phyloP scores from a whole-genome alignment of 64 coral and sea anemone genomes.

The Catalaphyllia jardinei region DNA sequence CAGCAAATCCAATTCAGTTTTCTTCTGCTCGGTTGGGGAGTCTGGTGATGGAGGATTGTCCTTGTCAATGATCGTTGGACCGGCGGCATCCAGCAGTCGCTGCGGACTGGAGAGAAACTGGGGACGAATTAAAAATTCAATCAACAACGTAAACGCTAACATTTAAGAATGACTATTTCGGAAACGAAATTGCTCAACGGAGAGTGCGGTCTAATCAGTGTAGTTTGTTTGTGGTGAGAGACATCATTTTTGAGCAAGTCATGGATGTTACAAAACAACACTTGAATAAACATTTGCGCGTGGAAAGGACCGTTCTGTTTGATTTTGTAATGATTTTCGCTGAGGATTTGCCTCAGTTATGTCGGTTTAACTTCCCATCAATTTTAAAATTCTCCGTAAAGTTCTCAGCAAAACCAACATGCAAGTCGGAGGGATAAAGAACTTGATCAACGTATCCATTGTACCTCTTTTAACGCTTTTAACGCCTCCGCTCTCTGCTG shows the following conservation, averaged over 20 bases:
- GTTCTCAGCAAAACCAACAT: no score
- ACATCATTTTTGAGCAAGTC: no score
- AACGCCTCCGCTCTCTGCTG: constrained; percentile 94
- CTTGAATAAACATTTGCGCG: no score
- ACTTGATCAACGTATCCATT: neutral
- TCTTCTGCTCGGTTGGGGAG: constrained; percentile 97
- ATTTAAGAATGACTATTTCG: neutral
- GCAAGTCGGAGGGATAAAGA: neutral
- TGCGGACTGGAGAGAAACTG: constrained; percentile 89
- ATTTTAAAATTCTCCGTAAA: neutral
- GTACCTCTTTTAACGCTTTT: constrained; percentile 96
- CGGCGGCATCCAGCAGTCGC: constrained; percentile 79
- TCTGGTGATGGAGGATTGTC: constrained; percentile 91
- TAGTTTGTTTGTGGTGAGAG: no score
- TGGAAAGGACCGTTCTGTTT: no score
- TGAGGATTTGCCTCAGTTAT: no score
- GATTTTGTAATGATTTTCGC: no score
- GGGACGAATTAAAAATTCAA: neutral
- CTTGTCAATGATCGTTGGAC: constrained; percentile 84
- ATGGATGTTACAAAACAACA: no score
- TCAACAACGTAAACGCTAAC: neutral
- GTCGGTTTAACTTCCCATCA: neutral
- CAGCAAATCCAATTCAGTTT: constrained; percentile 88
- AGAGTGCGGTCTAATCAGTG: no score
- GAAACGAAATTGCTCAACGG: no score